Percentiles rank a stretch among this genome's conserved stretches.
Evolutionary conservation across 92 coral and sea anemone genomes (phyloP).

Genomic region (Parazoanthus swiftii): DNA sequence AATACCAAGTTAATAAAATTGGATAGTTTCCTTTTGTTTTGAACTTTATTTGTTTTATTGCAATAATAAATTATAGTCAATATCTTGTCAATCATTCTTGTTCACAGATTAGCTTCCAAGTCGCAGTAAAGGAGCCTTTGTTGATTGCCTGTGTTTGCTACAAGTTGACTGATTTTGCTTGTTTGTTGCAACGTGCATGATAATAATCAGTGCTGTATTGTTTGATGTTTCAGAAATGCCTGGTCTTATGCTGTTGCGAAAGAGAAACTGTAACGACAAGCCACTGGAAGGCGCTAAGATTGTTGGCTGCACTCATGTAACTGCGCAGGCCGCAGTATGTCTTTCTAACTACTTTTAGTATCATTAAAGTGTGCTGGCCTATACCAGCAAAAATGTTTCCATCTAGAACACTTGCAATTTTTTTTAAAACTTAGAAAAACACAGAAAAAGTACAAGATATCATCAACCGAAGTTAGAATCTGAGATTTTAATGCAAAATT

Average conservation of each 20-base stretch:
- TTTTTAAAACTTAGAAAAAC: not conserved
- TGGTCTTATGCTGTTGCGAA: slow-evolving; percentile 94
- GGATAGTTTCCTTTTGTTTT: not conserved
- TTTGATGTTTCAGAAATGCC: slow-evolving; percentile 84
- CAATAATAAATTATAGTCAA: too few relatives aligned
- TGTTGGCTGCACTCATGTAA: slow-evolving; percentile 99
- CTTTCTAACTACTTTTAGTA: not conserved
- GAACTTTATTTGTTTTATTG: too few relatives aligned
- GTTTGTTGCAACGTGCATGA: not conserved
- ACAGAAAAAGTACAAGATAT: too few relatives aligned
- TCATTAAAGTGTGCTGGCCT: not conserved
- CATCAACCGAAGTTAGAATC: too few relatives aligned
- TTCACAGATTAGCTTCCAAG: not conserved
- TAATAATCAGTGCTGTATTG: not conserved
- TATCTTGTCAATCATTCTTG: not conserved
- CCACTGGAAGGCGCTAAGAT: slow-evolving; percentile 99
- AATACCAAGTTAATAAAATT: not conserved
- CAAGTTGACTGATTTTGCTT: not conserved
- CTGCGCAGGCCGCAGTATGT: slow-evolving; percentile 99
- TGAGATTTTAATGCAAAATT: not conserved
- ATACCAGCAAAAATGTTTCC: not conserved
- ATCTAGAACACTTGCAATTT: not conserved
- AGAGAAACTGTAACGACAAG: slow-evolving; percentile 97
- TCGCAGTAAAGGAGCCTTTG: not conserved
- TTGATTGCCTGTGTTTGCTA: not conserved